phyloP scores from a whole-genome alignment of 2,888 invertebrate species.

The Troglohyphantes excavatus region DNA sequence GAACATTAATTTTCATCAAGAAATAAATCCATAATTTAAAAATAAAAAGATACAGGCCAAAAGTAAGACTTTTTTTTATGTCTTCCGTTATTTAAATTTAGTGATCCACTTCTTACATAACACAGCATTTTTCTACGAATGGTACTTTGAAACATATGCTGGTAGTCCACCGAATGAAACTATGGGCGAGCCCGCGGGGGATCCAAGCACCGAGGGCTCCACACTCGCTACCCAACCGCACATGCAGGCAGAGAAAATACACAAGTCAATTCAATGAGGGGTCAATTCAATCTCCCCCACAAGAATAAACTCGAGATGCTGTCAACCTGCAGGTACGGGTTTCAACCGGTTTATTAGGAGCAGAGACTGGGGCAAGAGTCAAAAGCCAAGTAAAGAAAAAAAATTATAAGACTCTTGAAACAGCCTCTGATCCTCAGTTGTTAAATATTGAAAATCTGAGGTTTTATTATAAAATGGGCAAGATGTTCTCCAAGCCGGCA shows the following conservation, averaged over 20 bases:
- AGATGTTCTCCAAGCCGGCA: neutral
- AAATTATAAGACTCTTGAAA: neutral
- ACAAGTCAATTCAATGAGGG: neutral
- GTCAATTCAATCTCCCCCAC: no score
- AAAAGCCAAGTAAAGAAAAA: conserved; percentile 14
- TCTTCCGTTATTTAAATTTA: conserved; percentile 51
- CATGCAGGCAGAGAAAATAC: conserved; percentile 20
- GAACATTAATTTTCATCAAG: conserved; percentile 30
- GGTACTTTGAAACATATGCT: neutral
- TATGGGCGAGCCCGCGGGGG: conserved; percentile 68
- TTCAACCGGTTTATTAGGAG: conserved; percentile 40
- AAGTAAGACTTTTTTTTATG: conserved; percentile 30
- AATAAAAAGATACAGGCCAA: neutral
- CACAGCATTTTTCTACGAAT: neutral
- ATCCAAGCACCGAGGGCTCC: conserved; percentile 41
- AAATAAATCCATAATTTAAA: conserved; percentile 7
- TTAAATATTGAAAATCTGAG: conserved; percentile 68
- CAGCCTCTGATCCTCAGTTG: conserved; percentile 23
- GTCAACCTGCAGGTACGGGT: conserved; percentile 41
- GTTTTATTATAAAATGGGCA: conserved; percentile 55
- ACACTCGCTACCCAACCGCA: conserved; percentile 49
- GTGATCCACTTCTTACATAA: conserved; percentile 63
- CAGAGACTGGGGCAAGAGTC: conserved; percentile 14
- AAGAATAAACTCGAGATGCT: neutral
- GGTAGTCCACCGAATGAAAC: conserved; percentile 49